phyloP scores from a whole-genome alignment of 1,140 invertebrate species.

The Drosophila ercepeae region DNA sequence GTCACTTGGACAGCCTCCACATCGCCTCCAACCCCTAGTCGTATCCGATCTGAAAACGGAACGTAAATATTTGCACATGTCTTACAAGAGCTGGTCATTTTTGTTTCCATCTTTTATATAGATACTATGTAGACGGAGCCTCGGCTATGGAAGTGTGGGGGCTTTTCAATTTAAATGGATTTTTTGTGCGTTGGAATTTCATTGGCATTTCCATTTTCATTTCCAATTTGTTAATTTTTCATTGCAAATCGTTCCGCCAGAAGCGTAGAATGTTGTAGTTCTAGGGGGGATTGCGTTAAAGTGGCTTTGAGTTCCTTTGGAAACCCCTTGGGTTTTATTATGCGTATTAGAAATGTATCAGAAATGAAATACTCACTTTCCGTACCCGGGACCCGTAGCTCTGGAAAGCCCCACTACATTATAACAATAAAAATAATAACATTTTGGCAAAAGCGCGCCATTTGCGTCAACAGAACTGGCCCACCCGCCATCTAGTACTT shows the following conservation, averaged over 20 bases:
- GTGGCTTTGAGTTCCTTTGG: neutral
- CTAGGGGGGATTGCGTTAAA: neutral
- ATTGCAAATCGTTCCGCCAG: slow-evolving; percentile 11
- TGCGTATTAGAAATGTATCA: neutral
- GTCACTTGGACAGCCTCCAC: slow-evolving; percentile 60
- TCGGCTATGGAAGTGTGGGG: neutral
- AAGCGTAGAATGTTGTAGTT: neutral
- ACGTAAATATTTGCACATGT: slow-evolving; percentile 80
- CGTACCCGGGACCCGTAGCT: slow-evolving; percentile 10
- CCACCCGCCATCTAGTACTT: slow-evolving; percentile 33
- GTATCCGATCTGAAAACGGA: slow-evolving; percentile 10
- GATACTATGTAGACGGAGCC: too few relatives aligned
- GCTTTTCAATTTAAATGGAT: neutral
- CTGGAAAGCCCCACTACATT: slow-evolving; percentile 30
- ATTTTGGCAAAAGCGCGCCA: slow-evolving; percentile 43
- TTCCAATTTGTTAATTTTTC: slow-evolving; percentile 47
- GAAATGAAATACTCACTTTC: neutral
- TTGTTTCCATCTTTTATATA: too few relatives aligned
- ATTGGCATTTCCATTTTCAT: slow-evolving; percentile 72
- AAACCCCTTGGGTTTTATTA: neutral
- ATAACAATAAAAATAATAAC: slow-evolving; percentile 52
- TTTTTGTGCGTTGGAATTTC: slow-evolving; percentile 62
- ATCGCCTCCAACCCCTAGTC: slow-evolving; percentile 1
- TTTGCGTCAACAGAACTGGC: slow-evolving; percentile 53
- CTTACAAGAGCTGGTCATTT: slow-evolving; percentile 73